A percentile compares a stretch with the other conserved stretches of the same genome.
phyloP scores from a whole-genome alignment of 2,888 invertebrate species.

The Leucoma salicis region DNA sequence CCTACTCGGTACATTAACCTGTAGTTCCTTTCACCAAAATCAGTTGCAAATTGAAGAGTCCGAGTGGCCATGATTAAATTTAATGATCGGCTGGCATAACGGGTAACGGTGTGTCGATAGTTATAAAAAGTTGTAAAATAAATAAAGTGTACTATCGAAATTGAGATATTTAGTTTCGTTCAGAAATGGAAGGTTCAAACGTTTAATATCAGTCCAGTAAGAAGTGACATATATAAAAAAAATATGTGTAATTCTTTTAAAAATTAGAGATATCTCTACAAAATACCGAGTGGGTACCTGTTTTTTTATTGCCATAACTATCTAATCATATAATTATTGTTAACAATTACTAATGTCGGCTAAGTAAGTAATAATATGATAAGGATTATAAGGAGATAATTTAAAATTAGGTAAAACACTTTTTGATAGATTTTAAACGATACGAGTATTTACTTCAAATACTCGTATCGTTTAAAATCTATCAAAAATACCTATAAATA shows the following conservation, averaged over 20 bases:
- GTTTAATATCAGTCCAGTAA: too few species aligned
- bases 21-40: conserved; percentile 51
- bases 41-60: conserved; percentile 41
- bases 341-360: background rate
- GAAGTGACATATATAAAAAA: too few species aligned
- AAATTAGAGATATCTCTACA: too few species aligned
- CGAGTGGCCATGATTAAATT: conserved; percentile 41
- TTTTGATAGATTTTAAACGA: too few species aligned
- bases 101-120: conserved; percentile 25
- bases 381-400: background rate
- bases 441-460: too few species aligned
- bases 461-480: too few species aligned
- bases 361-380: background rate
- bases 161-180: background rate
- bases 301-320: background rate
- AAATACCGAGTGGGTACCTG: too few species aligned
- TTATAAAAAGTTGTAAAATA: conserved; percentile 23
- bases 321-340: background rate
- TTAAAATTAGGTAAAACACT: background rate
- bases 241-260: too few species aligned
- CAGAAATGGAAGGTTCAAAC: too few species aligned
- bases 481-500: too few species aligned
- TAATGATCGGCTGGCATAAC: conserved; percentile 36
- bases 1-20: conserved; percentile 39
- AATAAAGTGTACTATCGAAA: conserved; percentile 7